Evolutionary conservation across 2,113 vertebrate genomes (phyloP).

Genomic region (Macrotus californicus): DNA sequence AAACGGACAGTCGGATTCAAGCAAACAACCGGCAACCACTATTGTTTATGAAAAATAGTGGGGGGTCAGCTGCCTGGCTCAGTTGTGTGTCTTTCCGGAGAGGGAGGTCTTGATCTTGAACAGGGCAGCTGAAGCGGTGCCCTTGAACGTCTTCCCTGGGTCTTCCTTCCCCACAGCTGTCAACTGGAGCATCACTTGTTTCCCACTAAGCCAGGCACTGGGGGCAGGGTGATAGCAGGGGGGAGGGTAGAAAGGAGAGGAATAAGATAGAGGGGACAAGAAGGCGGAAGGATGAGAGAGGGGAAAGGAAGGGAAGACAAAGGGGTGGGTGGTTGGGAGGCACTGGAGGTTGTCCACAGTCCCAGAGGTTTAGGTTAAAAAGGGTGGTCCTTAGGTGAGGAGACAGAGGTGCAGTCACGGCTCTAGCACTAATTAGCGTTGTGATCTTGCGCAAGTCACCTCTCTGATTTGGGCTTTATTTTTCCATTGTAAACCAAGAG

Average conservation of each 20-base stretch:
- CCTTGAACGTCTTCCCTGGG: not conserved
- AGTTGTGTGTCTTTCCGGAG: not conserved
- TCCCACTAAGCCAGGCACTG: rapidly evolving
- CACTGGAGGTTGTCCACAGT: rapidly evolving
- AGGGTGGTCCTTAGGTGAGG: not conserved
- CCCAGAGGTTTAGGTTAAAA: not conserved
- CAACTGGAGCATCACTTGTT: not conserved
- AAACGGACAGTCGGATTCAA: not conserved
- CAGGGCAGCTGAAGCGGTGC: not conserved
- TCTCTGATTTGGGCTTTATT: not conserved
- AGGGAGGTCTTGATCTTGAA: not conserved
- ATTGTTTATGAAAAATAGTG: not conserved
- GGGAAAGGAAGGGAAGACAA: not conserved
- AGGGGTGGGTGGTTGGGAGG: not conserved
- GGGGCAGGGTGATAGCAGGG: not conserved
- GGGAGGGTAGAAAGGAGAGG: no score
- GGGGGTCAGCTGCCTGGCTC: not conserved
- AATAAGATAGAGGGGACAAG: not conserved
- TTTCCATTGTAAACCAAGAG: not conserved
- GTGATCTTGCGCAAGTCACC: not conserved
- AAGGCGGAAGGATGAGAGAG: not conserved
- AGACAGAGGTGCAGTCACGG: not conserved
- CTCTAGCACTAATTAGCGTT: not conserved
- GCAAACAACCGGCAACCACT: not conserved
- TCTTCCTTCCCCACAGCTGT: not conserved